Base-by-base conservation (phyloP, 2,113 vertebrate genomes). In the Ursus arctos region DNA sequence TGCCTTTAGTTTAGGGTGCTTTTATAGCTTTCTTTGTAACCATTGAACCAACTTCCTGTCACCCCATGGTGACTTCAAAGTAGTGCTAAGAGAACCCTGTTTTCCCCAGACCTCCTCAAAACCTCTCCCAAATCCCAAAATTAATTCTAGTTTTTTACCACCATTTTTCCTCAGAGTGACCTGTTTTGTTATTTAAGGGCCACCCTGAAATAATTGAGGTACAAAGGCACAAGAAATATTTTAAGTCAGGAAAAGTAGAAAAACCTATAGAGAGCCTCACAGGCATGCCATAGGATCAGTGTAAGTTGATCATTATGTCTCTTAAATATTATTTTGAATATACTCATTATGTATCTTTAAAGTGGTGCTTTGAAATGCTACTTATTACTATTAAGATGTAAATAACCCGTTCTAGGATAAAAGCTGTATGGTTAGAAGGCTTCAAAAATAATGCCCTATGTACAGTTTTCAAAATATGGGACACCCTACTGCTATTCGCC, bases 321-420 rank as follows among this genome's bases (percentile, higher is more conserved):
- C 12, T 95, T 63, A 77, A 69, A 65, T 71, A 61, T 19, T 82
- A 26, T 51, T 84, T 86, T 69, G 40, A 95, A 81, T 85, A 53
- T 71, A 55, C 28, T 77, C 61, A 76, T 59, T 57, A 40, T 55
- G 59, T 82, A 40, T 87, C 36, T 91, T 71, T 88, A 77, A 93
- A 83, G 57, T 84, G 87, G 18, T 92, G 28, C 57, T 89, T 82
- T 71, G 51, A 69, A 85, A 74, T 87, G 53, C 28, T 94, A 22
- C 57, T 83, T 65, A 55, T 96, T 74, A 83, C 31, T 76, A 79
- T 96, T 89, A 57, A 92, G 83, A 84, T 63, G 47, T 55, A 82
- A 81, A 63, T 83, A 92, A 87, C 49, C 84, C 63, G 88, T 83
- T 96, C 16, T 81, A 55, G 40, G 53, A 47, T 65, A 72, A 77